These are phyloP conservation scores for Fregata magnificens DNA, from an alignment of 2,113 vertebrate species.

Conservation along the genomic window DNA sequence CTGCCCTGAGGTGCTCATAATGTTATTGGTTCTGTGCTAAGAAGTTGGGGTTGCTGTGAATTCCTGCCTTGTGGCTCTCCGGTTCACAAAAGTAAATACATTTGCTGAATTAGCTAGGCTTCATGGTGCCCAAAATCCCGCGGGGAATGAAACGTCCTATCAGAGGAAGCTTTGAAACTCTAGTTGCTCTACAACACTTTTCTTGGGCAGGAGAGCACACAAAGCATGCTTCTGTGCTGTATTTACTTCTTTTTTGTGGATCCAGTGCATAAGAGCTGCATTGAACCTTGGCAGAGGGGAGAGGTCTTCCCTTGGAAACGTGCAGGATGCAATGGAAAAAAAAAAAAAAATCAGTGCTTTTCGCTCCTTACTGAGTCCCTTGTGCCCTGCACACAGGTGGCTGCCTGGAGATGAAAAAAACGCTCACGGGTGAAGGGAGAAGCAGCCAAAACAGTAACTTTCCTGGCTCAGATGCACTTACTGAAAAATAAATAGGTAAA, in stretches of 20 bases:
- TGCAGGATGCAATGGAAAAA: conserved; percentile 63
- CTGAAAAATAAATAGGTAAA: conserved; percentile 1
- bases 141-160: conserved; percentile 54
- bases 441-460: conserved; percentile 39
- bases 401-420: conserved; percentile 11
- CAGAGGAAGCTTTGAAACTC: conserved; percentile 68
- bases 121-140: conserved; percentile 39
- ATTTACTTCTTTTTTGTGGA: conserved; percentile 18
- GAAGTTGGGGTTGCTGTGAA: conserved; percentile 60
- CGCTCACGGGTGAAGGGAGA: conserved; percentile 13
- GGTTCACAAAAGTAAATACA: conserved; percentile 54
- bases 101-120: conserved; percentile 13
- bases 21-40: conserved; percentile 63
- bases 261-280: conserved; percentile 63
- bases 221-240: conserved; percentile 56
- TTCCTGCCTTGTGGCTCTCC: conserved; percentile 73
- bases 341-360: conserved; percentile 5
- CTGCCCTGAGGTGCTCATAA: conserved; percentile 60
- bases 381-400: conserved; percentile 38
- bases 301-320: conserved; percentile 46
- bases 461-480: conserved; percentile 40
- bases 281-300: conserved; percentile 61
- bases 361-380: conserved; percentile 55
- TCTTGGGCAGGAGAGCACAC: conserved; percentile 34
- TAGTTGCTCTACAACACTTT: conserved; percentile 49